Evolutionary conservation across 2,797 vertebrate species (phyloP).

Genomic region (Dipus sagitta): DNA sequence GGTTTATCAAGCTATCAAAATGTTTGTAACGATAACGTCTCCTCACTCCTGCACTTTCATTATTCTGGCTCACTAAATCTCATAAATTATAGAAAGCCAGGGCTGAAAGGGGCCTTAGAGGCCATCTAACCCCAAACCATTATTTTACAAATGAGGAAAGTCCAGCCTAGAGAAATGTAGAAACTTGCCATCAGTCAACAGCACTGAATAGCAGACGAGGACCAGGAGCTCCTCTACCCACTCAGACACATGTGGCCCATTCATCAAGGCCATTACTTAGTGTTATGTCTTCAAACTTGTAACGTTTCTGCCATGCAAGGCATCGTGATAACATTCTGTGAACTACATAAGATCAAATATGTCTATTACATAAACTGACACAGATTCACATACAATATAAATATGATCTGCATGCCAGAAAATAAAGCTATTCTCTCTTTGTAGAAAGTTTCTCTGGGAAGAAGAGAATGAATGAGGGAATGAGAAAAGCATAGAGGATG

Average conservation of each 20-base stretch:
- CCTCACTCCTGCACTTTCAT: background rate
- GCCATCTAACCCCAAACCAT: background rate
- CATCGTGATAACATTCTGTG: background rate
- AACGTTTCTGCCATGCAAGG: background rate
- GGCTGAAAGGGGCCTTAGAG: background rate
- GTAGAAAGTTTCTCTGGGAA: background rate
- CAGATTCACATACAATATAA: background rate
- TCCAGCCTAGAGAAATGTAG: background rate
- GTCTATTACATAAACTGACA: background rate
- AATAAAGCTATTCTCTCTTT: background rate
- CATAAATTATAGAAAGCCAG: conserved; percentile 47
- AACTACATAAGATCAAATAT: background rate
- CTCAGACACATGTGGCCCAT: background rate
- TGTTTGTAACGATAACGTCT: background rate
- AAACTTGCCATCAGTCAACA: background rate
- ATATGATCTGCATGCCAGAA: background rate
- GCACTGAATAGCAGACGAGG: background rate
- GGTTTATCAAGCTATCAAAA: conserved; percentile 32
- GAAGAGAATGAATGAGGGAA: background rate
- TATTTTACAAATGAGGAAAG: conserved; percentile 42
- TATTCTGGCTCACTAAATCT: conserved; percentile 20
- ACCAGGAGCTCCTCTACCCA: background rate
- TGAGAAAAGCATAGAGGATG: background rate
- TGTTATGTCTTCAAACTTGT: background rate
- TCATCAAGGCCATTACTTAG: background rate